These are phyloP conservation scores for Ophioninae sp. DNA, from an alignment of 2,888 invertebrate species.

Conservation along the genomic window DNA sequence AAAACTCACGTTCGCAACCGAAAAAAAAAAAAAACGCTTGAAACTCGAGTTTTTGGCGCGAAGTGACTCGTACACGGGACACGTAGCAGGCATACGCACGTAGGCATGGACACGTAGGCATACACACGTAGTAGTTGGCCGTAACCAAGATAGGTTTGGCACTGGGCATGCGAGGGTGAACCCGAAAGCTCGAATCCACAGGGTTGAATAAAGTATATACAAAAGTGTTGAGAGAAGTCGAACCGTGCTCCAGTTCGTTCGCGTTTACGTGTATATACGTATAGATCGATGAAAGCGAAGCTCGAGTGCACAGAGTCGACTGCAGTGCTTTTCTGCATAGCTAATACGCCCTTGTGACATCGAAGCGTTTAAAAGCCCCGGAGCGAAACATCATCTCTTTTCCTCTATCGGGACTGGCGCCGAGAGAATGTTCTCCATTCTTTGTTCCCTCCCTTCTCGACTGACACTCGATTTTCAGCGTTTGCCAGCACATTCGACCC, in stretches of 20 bases:
- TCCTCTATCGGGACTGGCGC: conserved; percentile 22
- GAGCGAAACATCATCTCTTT: conserved; percentile 14
- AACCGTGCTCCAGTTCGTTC: conserved; percentile 31
- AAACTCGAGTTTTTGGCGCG: not conserved
- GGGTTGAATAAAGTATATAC: conserved; percentile 25
- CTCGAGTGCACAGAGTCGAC: not conserved
- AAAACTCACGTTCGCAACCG: no score
- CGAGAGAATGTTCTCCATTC: conserved; percentile 43
- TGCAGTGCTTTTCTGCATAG: not conserved
- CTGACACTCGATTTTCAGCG: conserved; percentile 53
- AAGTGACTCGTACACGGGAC: not conserved
- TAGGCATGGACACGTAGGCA: no score
- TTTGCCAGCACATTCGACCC: conserved; percentile 38
- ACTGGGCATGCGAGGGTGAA: conserved; percentile 48
- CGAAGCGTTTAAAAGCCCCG: conserved; percentile 9
- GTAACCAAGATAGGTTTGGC: conserved; percentile 49
- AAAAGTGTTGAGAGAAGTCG: conserved; percentile 49
- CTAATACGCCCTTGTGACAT: not conserved
- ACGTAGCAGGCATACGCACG: not conserved
- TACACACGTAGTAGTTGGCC: conserved; percentile 42
- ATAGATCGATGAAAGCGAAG: conserved; percentile 6
- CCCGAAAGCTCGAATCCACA: conserved; percentile 28
- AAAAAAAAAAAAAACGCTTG: not conserved
- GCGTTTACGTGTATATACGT: not conserved
- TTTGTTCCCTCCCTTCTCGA: conserved; percentile 43